These are phyloP conservation scores for Tupaia tana DNA, from an alignment of 2,113 vertebrate genomes.

Conservation along the genomic window DNA sequence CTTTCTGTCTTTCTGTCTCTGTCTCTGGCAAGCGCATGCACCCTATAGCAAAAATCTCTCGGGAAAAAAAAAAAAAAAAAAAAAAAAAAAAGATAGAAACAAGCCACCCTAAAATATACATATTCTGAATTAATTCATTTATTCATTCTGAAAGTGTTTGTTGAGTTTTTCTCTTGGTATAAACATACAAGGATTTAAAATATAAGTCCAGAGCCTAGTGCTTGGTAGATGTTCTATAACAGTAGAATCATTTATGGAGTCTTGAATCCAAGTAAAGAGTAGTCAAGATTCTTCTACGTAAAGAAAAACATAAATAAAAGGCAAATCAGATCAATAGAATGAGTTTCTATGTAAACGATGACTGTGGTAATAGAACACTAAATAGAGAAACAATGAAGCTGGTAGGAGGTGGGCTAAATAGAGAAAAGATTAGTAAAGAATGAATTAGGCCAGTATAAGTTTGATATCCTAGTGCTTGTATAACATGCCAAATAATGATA, in stretches of 20 bases:
- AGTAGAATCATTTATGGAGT: background rate
- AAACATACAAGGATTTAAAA: conserved; percentile 5
- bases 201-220: background rate
- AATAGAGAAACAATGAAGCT: background rate
- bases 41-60: too few relatives aligned
- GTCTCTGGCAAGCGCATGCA: too few relatives aligned
- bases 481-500: background rate
- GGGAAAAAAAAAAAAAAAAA: too few relatives aligned
- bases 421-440: background rate
- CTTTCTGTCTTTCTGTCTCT: too few relatives aligned
- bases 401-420: background rate
- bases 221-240: background rate
- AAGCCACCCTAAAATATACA: background rate
- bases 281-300: background rate
- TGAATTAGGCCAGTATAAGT: background rate
- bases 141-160: background rate
- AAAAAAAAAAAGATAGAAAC: background rate
- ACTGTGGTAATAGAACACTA: too few relatives aligned
- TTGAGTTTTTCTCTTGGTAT: background rate
- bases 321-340: background rate
- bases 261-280: background rate
- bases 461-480: background rate
- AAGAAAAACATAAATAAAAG: conserved; percentile 6
- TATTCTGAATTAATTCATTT: background rate
- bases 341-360: background rate